These are phyloP conservation scores for Diarsia mendica DNA, from an alignment of 2,888 invertebrate species.

Conservation along the genomic window DNA sequence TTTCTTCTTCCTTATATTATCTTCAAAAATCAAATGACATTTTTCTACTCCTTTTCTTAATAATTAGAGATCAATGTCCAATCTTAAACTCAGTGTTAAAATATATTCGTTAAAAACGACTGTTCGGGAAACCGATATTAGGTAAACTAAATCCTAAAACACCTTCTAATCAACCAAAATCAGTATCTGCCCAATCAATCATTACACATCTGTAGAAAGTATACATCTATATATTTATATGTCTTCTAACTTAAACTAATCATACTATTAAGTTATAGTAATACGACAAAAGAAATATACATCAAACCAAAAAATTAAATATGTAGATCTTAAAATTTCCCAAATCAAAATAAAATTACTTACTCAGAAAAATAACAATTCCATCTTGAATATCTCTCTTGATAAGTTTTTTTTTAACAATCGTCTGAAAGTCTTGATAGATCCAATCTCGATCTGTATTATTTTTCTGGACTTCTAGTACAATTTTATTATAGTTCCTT, in stretches of 20 bases:
- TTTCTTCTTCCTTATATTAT: neutral
- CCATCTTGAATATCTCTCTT: neutral
- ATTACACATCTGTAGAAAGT: neutral
- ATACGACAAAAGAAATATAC: slow-evolving; percentile 39
- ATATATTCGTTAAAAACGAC: neutral
- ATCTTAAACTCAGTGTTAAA: neutral
- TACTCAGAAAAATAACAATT: slow-evolving; percentile 39
- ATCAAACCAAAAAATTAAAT: slow-evolving; percentile 27
- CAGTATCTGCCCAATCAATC: neutral
- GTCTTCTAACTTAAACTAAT: slow-evolving; percentile 14
- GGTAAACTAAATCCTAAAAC: neutral
- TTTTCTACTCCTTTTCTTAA: neutral
- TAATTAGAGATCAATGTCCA: slow-evolving; percentile 7
- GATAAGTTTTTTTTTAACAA: neutral
- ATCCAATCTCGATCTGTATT: neutral
- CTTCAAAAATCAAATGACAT: neutral
- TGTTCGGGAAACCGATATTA: neutral
- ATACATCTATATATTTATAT: neutral
- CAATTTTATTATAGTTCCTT: neutral
- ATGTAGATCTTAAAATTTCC: slow-evolving; percentile 6
- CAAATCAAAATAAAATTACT: slow-evolving; percentile 12
- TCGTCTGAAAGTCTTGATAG: neutral
- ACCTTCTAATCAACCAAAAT: slow-evolving; percentile 5
- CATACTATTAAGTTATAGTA: slow-evolving; percentile 1
- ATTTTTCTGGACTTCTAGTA: neutral